Conservation (phyloP, 1,140 invertebrate genomes). For the Rhopalosiphum maidis region DNA sequence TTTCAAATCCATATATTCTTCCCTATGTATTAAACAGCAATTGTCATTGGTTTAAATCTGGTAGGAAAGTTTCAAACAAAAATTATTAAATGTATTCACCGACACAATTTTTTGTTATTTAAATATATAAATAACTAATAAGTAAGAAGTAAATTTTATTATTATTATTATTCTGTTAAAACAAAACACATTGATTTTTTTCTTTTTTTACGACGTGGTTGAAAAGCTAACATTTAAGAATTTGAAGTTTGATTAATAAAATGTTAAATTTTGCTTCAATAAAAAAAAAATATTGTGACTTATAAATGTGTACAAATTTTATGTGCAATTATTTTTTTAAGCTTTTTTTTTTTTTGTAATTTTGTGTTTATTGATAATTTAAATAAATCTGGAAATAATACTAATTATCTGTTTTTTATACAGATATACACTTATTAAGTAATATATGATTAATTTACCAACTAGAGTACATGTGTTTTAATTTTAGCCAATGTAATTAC, state of each 20-base stretch:
- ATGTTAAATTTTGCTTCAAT: neutral
- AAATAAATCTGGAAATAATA: neutral
- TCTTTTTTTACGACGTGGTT: neutral
- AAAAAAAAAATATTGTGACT: neutral
- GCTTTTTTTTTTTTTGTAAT: neutral
- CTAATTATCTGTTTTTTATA: neutral
- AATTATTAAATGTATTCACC: neutral
- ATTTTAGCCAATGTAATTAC: neutral
- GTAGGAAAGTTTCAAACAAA: neutral
- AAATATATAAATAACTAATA: neutral
- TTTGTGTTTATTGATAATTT: neutral
- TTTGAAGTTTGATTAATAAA: neutral
- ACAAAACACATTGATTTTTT: neutral
- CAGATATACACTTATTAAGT: neutral
- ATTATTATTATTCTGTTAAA: neutral
- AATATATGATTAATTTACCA: neutral
- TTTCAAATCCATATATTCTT: slow-evolving; percentile 58
- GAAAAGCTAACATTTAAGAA: neutral
- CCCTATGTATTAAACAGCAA: slow-evolving; percentile 54
- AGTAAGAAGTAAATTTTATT: neutral
- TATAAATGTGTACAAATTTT: neutral
- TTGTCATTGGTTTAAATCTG: slow-evolving; percentile 24
- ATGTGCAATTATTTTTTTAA: neutral
- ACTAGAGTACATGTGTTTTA: neutral
- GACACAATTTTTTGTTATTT: neutral